These are phyloP conservation scores for Oegoconia quadripuncta DNA, from an alignment of 2,888 invertebrate genomes.

Conservation along the genomic window DNA sequence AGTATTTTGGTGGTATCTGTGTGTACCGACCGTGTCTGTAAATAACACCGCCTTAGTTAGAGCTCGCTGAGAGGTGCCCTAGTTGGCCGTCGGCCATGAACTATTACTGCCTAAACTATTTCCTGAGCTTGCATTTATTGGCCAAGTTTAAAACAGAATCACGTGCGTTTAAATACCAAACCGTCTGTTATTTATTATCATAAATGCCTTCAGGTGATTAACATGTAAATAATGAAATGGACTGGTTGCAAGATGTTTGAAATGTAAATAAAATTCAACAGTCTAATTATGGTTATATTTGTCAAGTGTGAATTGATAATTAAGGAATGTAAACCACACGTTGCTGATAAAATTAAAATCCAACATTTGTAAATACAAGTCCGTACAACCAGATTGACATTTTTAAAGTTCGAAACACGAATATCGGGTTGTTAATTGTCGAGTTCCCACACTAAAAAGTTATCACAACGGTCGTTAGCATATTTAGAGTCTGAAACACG, in stretches of 20 bases:
- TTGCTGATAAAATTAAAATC: too few species aligned
- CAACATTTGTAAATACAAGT: too few species aligned
- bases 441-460: neutral
- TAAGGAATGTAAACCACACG: too few species aligned
- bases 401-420: too few species aligned
- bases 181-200: too few species aligned
- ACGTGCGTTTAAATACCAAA: neutral
- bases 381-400: too few species aligned
- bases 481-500: neutral
- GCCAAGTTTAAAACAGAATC: neutral
- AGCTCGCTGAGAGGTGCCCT: constrained; percentile 5
- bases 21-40: neutral
- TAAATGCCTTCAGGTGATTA: too few species aligned
- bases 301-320: too few species aligned
- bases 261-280: too few species aligned
- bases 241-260: too few species aligned
- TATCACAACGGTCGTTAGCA: neutral
- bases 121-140: constrained; percentile 6
- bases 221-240: too few species aligned
- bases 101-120: constrained; percentile 3
- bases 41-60: constrained; percentile 2
- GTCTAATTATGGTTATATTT: too few species aligned
- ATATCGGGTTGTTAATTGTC: neutral
- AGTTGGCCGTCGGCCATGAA: constrained; percentile 10
- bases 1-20: neutral